Percentiles rank a stretch among this genome's conserved stretches.
Conservation (phyloP, 2,113 vertebrate species). For the Vombatus ursinus region DNA sequence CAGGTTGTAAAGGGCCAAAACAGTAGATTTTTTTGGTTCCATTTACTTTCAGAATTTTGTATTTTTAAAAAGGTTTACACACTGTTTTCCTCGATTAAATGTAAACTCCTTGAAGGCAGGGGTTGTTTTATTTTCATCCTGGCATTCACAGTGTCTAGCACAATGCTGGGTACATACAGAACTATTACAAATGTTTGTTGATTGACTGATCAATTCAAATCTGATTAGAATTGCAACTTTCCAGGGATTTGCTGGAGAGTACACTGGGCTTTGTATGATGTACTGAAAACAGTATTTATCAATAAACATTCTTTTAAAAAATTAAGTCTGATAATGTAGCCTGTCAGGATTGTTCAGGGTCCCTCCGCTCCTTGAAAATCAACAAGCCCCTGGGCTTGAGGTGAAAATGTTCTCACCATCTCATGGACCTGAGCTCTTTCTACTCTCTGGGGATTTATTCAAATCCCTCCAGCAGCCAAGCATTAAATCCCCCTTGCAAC, state of each 20-base stretch:
- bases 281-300: neutral
- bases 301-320: neutral
- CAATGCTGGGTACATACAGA: neutral
- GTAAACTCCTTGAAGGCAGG: neutral
- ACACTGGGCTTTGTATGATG: neutral
- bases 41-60: neutral
- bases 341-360: neutral
- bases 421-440: fast-evolving
- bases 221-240: neutral
- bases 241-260: neutral
- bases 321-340: neutral
- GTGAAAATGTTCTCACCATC: neutral
- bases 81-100: neutral
- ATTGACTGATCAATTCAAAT: neutral
- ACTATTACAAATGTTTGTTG: neutral
- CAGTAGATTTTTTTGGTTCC: neutral
- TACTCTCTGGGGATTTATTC: neutral
- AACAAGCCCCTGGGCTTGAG: neutral
- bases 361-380: neutral
- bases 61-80: neutral
- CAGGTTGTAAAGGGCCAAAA: neutral
- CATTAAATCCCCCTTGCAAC: conserved; percentile 78
- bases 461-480: conserved; percentile 12
- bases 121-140: neutral
- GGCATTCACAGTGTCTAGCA: neutral